Conservation (phyloP, 2,797 vertebrate genomes). For the Aquila chrysaetos region DNA sequence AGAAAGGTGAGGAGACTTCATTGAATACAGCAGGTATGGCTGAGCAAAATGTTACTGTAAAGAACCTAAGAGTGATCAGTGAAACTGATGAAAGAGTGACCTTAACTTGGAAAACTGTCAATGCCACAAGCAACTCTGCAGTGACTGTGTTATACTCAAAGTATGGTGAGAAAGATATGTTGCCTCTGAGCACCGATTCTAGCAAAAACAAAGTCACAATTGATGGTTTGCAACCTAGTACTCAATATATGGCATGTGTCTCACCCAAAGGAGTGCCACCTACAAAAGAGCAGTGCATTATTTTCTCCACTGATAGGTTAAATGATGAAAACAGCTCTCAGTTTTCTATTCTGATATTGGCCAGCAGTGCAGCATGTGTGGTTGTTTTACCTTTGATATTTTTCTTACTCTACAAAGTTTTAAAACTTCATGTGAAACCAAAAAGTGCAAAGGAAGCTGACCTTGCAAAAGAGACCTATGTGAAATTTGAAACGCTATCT, state of each 20-base stretch:
- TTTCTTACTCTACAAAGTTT: conserved; percentile 89
- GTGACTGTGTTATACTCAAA: conserved; percentile 88
- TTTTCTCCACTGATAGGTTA: conserved; percentile 83
- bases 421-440: conserved; percentile 78
- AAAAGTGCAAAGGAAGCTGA: conserved; percentile 78
- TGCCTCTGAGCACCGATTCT: conserved; percentile 79
- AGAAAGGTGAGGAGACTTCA: conserved; percentile 20
- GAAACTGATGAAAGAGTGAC: conserved; percentile 86
- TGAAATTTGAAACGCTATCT: conserved; percentile 92
- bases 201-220: conserved; percentile 86
- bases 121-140: conserved; percentile 65
- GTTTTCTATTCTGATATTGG: conserved; percentile 74
- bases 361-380: conserved; percentile 80
- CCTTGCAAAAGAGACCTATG: conserved; percentile 90
- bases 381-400: conserved; percentile 84
- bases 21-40: neutral
- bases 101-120: conserved; percentile 83
- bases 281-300: conserved; percentile 86
- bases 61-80: conserved; percentile 82
- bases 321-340: conserved; percentile 67
- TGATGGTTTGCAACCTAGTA: conserved; percentile 82
- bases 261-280: conserved; percentile 79
- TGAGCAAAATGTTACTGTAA: conserved; percentile 68
- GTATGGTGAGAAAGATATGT: conserved; percentile 85
- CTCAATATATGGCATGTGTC: conserved; percentile 89